These are phyloP conservation scores for Leptinotarsa lineolata DNA, from an alignment of 1,140 invertebrate genomes.

Conservation along the genomic window DNA sequence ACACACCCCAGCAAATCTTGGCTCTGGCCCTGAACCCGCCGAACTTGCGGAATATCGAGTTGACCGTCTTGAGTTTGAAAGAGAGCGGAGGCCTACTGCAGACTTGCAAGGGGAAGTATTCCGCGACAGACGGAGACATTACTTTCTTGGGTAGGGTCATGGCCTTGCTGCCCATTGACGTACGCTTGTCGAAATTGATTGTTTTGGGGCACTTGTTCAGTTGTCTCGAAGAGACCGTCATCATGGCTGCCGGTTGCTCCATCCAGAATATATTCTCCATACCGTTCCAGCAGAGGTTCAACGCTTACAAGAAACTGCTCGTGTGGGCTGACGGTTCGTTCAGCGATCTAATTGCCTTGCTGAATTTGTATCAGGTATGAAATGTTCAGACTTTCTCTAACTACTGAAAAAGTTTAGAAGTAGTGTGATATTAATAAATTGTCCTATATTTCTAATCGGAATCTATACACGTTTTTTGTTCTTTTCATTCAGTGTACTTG, in stretches of 20 bases:
- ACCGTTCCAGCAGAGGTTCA: conserved; percentile 71
- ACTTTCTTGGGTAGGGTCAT: conserved; percentile 86
- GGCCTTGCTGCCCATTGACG: conserved; percentile 80
- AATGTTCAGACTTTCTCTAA: not conserved
- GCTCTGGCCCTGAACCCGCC: conserved; percentile 88
- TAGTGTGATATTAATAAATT: too few relatives aligned
- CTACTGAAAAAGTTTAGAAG: too few relatives aligned
- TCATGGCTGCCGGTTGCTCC: conserved; percentile 84
- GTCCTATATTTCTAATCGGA: too few relatives aligned
- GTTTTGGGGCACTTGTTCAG: conserved; percentile 87
- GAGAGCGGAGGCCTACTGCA: conserved; percentile 76
- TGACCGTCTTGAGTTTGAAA: conserved; percentile 83
- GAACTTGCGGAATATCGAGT: conserved; percentile 76
- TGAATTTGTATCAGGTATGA: conserved; percentile 75
- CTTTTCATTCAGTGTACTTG: too few relatives aligned
- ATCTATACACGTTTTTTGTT: too few relatives aligned
- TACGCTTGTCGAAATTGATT: conserved; percentile 82
- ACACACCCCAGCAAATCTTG: conserved; percentile 75
- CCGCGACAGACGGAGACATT: conserved; percentile 80
- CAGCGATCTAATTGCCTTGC: conserved; percentile 83
- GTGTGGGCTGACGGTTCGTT: conserved; percentile 79
- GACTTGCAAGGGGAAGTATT: conserved; percentile 59
- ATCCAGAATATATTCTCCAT: conserved; percentile 80
- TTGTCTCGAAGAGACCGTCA: conserved; percentile 80
- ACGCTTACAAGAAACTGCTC: conserved; percentile 78